Evolutionary conservation across 2,113 vertebrate species (phyloP).

Genomic region (Pyxicephalus adspersus): DNA sequence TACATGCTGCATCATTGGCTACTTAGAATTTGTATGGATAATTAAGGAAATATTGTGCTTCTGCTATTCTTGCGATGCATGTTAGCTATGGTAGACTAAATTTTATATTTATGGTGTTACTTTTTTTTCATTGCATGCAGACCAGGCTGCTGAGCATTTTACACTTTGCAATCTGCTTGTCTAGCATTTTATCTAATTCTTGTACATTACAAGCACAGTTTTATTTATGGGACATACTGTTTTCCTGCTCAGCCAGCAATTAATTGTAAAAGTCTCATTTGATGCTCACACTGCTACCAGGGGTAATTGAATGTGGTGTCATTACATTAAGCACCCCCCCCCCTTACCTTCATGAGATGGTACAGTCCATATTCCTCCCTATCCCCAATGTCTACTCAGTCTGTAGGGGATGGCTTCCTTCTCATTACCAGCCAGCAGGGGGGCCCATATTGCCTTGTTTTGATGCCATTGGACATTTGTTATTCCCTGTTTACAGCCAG

Average conservation of each 20-base stretch:
- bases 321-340: slow-evolving; percentile 1
- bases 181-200: neutral
- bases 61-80: too few relatives aligned
- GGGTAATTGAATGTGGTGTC: slow-evolving; percentile 17
- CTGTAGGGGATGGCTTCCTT: slow-evolving; percentile 55
- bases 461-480: slow-evolving; percentile 36
- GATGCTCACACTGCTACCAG: neutral
- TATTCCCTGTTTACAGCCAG: slow-evolving; percentile 58
- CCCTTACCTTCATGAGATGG: slow-evolving; percentile 8
- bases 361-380: slow-evolving; percentile 9
- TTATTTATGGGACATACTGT: neutral
- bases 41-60: too few relatives aligned
- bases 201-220: neutral
- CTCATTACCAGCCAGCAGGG: slow-evolving; percentile 41
- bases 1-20: too few relatives aligned
- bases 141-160: neutral
- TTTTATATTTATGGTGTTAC: neutral
- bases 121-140: neutral
- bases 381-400: slow-evolving; percentile 9
- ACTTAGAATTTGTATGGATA: too few relatives aligned
- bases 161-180: neutral
- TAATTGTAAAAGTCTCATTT: slow-evolving; percentile 13
- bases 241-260: slow-evolving; percentile 5
- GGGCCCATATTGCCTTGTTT: slow-evolving; percentile 51
- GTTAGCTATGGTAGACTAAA: too few relatives aligned